Evolutionary conservation across 2,888 invertebrate genomes (phyloP).

Genomic region (Imbricaverruca yamaguchii): DNA sequence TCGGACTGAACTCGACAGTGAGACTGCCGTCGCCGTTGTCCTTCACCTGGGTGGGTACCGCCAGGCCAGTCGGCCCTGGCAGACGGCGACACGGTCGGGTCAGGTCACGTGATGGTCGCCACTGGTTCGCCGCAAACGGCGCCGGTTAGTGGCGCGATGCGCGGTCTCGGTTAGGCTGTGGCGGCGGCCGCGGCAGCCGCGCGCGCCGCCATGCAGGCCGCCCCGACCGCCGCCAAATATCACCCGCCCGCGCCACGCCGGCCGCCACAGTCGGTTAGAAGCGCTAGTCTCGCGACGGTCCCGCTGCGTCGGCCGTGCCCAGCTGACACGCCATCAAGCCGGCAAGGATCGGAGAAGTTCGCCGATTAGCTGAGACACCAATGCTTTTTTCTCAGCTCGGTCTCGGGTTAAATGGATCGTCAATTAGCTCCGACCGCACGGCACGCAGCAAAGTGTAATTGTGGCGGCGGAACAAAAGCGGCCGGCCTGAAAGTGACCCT

Average conservation of each 20-base stretch:
- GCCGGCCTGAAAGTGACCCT: background rate
- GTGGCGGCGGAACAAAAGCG: background rate
- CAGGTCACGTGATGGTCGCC: background rate
- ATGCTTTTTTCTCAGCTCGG: background rate
- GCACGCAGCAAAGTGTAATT: background rate
- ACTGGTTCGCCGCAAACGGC: background rate
- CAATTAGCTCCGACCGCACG: background rate
- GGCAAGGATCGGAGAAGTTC: too few relatives aligned
- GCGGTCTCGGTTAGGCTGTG: background rate
- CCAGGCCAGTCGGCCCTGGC: constrained; percentile 84
- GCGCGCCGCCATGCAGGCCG: background rate
- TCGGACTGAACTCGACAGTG: constrained; percentile 83
- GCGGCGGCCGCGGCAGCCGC: background rate
- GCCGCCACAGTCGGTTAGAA: too few relatives aligned
- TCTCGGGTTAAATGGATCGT: background rate
- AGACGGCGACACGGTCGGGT: constrained; percentile 39
- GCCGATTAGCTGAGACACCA: too few relatives aligned
- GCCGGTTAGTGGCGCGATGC: constrained; percentile 29
- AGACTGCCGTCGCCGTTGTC: constrained; percentile 73
- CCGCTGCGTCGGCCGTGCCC: background rate
- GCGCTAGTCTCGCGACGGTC: background rate
- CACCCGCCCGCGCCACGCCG: background rate
- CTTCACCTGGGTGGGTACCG: constrained; percentile 80
- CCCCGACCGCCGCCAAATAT: background rate
- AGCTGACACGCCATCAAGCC: background rate